These are phyloP conservation scores for Rhodophaea formosa DNA, from an alignment of 2,888 invertebrate genomes.

Conservation along the genomic window DNA sequence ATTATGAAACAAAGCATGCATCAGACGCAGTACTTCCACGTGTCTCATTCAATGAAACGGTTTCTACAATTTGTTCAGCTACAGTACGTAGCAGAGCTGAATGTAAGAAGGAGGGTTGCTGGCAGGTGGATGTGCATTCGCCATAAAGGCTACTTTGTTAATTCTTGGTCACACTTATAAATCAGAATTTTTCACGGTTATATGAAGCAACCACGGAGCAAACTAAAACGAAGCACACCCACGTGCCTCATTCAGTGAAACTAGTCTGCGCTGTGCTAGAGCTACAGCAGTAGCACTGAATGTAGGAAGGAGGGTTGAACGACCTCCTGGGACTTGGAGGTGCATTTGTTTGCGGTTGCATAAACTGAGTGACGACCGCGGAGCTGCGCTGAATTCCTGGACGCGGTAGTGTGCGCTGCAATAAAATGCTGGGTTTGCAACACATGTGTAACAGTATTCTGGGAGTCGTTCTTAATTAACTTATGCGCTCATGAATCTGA, in stretches of 20 bases:
- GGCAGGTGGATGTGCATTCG: too few species aligned
- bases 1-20: too few species aligned
- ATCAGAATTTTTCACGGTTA: neutral
- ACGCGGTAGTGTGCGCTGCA: slow-evolving; percentile 35
- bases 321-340: slow-evolving; percentile 55
- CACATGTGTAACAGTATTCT: neutral
- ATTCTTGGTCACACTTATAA: too few species aligned
- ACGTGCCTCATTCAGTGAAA: slow-evolving; percentile 59
- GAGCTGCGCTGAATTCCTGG: slow-evolving; percentile 34
- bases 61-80: too few species aligned
- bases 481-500: too few species aligned
- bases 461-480: neutral
- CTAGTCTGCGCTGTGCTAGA: slow-evolving; percentile 50
- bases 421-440: slow-evolving; percentile 26
- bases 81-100: too few species aligned
- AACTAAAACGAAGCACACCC: slow-evolving; percentile 50
- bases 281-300: slow-evolving; percentile 32
- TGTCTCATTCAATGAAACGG: too few species aligned
- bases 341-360: slow-evolving; percentile 57
- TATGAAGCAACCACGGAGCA: neutral
- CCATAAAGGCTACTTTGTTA: too few species aligned
- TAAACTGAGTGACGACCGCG: slow-evolving; percentile 62
- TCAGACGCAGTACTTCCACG: too few species aligned
- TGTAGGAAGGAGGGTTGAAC: slow-evolving; percentile 57
- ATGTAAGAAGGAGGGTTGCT: too few species aligned